A percentile compares a stretch with the other conserved stretches of the same genome.
Conservation (phyloP, 2,888 invertebrate genomes). For the Cyaniris semiargus region DNA sequence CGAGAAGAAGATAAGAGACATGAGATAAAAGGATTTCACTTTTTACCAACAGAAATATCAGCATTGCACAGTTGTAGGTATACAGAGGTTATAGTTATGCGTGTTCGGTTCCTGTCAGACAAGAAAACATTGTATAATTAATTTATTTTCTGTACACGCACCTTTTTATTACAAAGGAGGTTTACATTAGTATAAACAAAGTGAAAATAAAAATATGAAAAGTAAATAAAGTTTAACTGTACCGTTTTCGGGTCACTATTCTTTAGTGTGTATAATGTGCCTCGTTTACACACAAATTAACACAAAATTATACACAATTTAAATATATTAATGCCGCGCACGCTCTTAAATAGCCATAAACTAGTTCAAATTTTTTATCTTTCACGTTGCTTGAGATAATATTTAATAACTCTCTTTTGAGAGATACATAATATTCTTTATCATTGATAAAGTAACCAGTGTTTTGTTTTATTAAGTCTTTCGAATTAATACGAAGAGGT, state of each 20-base stretch:
- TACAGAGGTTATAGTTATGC: too few relatives aligned
- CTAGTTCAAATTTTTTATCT: constrained; percentile 12
- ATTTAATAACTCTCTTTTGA: background rate
- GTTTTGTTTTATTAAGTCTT: background rate
- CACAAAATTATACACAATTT: constrained; percentile 17
- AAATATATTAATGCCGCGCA: background rate
- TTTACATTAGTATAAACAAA: background rate
- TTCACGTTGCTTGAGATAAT: background rate
- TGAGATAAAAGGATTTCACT: background rate
- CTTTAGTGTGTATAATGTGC: background rate
- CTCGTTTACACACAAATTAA: constrained; percentile 7
- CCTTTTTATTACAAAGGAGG: background rate
- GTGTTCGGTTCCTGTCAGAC: too few relatives aligned
- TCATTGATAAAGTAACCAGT: background rate
- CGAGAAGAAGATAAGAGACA: background rate
- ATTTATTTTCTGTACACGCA: too few relatives aligned
- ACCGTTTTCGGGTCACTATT: background rate
- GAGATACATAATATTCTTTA: background rate
- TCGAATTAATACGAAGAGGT: background rate
- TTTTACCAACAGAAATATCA: background rate
- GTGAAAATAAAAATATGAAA: background rate
- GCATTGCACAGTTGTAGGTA: too few relatives aligned
- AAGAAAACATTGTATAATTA: background rate
- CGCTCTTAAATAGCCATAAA: background rate
- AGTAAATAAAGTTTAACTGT: constrained; percentile 9